phyloP scores from a whole-genome alignment of 2,797 vertebrate species.

The Sarcophilus harrisii region DNA sequence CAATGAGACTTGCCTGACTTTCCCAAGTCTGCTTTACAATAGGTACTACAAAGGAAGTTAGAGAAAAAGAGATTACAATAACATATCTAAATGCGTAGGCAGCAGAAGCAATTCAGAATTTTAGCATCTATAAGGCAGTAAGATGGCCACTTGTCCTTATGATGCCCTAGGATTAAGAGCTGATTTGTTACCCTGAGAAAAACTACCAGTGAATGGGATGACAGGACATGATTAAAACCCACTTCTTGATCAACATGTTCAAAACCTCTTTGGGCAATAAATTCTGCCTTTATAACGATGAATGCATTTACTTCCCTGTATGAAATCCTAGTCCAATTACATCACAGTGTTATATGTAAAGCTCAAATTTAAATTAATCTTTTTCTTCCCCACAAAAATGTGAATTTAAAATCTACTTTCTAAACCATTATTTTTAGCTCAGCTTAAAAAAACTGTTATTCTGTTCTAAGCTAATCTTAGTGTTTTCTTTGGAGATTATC shows the following conservation, averaged over 20 bases:
- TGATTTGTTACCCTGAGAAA: not conserved
- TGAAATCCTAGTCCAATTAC: not conserved
- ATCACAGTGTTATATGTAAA: not conserved
- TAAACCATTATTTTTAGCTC: not conserved
- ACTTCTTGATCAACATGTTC: not conserved
- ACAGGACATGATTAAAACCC: not conserved
- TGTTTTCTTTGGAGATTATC: not conserved
- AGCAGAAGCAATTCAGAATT: not conserved
- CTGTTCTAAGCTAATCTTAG: not conserved
- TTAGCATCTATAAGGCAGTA: not conserved
- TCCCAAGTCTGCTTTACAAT: slow-evolving; percentile 98
- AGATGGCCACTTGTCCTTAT: not conserved
- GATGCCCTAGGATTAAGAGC: not conserved
- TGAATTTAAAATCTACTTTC: slow-evolving; percentile 45
- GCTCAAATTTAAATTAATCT: slow-evolving; percentile 10
- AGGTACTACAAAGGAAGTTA: slow-evolving; percentile 88
- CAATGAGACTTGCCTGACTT: slow-evolving; percentile 89
- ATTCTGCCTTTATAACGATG: not conserved
- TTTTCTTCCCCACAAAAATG: slow-evolving; percentile 18
- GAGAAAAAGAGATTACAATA: not conserved
- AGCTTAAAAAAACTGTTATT: not conserved
- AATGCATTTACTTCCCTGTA: not conserved
- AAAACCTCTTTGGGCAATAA: not conserved
- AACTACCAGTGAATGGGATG: too few relatives aligned
- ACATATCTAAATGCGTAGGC: not conserved